Evolutionary conservation across 2,888 invertebrate species (phyloP).

Genomic region (Orthosia gracilis): DNA sequence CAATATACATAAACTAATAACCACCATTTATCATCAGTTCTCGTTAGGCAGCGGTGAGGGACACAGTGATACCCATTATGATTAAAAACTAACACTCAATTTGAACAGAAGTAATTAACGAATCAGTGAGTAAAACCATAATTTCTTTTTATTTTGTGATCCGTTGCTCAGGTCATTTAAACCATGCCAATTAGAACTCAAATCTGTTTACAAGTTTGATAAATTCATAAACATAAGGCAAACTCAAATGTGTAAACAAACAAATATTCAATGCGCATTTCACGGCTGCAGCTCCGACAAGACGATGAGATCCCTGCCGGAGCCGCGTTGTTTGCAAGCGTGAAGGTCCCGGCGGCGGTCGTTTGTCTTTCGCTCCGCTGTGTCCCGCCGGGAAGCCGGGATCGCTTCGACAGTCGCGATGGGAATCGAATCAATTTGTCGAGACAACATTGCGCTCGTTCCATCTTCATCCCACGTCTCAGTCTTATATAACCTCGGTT

Average conservation of each 20-base stretch:
- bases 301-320: slow-evolving; percentile 66
- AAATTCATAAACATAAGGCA: neutral
- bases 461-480: slow-evolving; percentile 77
- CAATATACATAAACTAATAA: slow-evolving; percentile 34
- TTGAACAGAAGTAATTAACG: slow-evolving; percentile 2
- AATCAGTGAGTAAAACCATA: slow-evolving; percentile 36
- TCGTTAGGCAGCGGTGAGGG: slow-evolving; percentile 11
- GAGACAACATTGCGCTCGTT: slow-evolving; percentile 80
- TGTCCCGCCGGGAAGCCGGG: slow-evolving; percentile 68
- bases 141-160: neutral
- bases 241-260: slow-evolving; percentile 36
- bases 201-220: neutral
- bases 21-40: slow-evolving; percentile 47
- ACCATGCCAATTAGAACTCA: neutral
- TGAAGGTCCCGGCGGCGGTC: slow-evolving; percentile 57
- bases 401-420: slow-evolving; percentile 76
- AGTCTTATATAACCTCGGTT: slow-evolving; percentile 71
- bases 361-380: slow-evolving; percentile 56
- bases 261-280: slow-evolving; percentile 71
- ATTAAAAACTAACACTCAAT: slow-evolving; percentile 9
- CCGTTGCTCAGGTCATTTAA: neutral
- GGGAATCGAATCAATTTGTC: slow-evolving; percentile 88
- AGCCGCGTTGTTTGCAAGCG: slow-evolving; percentile 63
- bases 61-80: slow-evolving; percentile 31
- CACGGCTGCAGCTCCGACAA: slow-evolving; percentile 64